These are phyloP conservation scores for Cherax quadricarinatus DNA, from an alignment of 1,140 invertebrate genomes.

Conservation along the genomic window DNA sequence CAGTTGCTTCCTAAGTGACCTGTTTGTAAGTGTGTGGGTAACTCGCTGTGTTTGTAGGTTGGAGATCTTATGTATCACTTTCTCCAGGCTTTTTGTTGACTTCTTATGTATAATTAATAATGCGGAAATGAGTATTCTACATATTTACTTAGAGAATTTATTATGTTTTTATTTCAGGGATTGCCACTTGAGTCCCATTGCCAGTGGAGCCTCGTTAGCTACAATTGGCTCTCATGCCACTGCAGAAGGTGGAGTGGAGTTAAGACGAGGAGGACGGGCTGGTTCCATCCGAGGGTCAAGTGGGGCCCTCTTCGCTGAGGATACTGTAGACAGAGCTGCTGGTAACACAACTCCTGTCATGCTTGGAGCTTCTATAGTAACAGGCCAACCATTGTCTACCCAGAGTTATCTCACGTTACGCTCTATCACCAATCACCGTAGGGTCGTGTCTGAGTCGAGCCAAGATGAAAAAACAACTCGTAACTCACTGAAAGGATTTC, in stretches of 20 bases:
- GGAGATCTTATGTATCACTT: too few relatives aligned
- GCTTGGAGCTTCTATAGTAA: slow-evolving; percentile 7
- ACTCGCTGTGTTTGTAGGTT: too few relatives aligned
- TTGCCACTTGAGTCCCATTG: slow-evolving; percentile 57
- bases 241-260: slow-evolving; percentile 42
- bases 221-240: slow-evolving; percentile 48
- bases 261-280: slow-evolving; percentile 44
- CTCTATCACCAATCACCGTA: slow-evolving; percentile 58
- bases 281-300: slow-evolving; percentile 62
- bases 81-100: too few relatives aligned
- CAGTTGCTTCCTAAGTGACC: too few relatives aligned
- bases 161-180: slow-evolving; percentile 12
- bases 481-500: slow-evolving; percentile 61
- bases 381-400: slow-evolving; percentile 53
- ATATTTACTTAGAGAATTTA: not conserved
- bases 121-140: too few relatives aligned
- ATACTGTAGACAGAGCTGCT: slow-evolving; percentile 20
- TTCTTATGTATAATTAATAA: too few relatives aligned
- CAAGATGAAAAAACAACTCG: slow-evolving; percentile 54
- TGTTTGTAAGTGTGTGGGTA: too few relatives aligned
- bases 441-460: slow-evolving; percentile 53
- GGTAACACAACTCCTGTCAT: slow-evolving; percentile 30
- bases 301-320: slow-evolving; percentile 60
- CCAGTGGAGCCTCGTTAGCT: slow-evolving; percentile 50
- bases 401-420: slow-evolving; percentile 62